Conservation (phyloP, 2,888 invertebrate genomes). For the Trypoxylon attenuatum region DNA sequence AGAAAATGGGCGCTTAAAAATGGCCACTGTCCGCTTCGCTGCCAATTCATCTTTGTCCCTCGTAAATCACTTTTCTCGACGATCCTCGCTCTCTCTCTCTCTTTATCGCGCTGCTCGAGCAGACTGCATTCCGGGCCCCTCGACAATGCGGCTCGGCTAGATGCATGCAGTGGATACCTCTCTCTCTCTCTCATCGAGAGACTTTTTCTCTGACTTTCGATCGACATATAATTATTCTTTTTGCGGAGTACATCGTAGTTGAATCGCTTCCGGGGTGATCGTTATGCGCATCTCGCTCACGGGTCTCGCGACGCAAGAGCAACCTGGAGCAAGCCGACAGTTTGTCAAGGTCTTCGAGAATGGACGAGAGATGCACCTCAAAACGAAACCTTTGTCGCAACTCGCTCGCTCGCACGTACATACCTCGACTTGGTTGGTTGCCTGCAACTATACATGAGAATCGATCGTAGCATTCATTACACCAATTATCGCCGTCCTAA, state of each 20-base stretch:
- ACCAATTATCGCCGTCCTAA: slow-evolving; percentile 49
- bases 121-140: neutral
- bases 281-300: slow-evolving; percentile 19
- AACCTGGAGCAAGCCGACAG: no score
- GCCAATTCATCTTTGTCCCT: no score
- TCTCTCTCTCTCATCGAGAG: no score
- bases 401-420: no score
- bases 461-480: slow-evolving; percentile 31
- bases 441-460: neutral
- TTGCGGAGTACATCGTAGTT: slow-evolving; percentile 1
- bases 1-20: slow-evolving; percentile 47
- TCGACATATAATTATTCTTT: neutral
- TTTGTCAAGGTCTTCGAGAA: no score
- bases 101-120: no score
- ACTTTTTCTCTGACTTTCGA: neutral
- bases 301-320: slow-evolving; percentile 1
- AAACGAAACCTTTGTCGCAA: no score
- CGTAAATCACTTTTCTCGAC: neutral
- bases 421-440: no score
- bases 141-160: neutral
- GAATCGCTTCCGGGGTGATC: slow-evolving; percentile 12
- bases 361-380: no score
- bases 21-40: no score
- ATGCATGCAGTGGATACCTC: no score
- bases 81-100: no score